These are phyloP conservation scores for Labroides dimidiatus DNA, from an alignment of 2,797 vertebrate species.

Conservation along the genomic window DNA sequence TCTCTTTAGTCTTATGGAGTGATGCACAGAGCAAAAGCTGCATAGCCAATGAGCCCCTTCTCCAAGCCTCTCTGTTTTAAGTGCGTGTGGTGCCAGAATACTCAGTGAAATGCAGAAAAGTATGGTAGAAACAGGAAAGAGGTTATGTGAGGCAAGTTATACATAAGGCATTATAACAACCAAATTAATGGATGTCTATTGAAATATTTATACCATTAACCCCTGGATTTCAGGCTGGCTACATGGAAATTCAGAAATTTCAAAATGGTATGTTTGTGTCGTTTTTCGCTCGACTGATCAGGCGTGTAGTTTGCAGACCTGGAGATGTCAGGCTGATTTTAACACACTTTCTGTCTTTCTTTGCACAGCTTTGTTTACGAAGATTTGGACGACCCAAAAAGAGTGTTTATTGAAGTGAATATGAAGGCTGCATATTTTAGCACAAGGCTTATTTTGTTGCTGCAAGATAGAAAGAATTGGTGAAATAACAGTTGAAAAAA, in stretches of 20 bases:
- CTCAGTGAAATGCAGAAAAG: constrained; percentile 66
- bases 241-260: constrained; percentile 69
- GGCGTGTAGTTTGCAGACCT: constrained; percentile 36
- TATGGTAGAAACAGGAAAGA: constrained; percentile 51
- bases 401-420: background rate
- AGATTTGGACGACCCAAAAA: background rate
- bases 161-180: constrained; percentile 83
- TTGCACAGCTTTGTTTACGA: constrained; percentile 9
- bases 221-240: constrained; percentile 62
- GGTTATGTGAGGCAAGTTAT: constrained; percentile 74
- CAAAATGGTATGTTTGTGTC: constrained; percentile 70
- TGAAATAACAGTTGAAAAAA: too few relatives aligned
- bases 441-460: background rate
- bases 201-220: constrained; percentile 81
- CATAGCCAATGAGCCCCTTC: constrained; percentile 60
- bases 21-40: constrained; percentile 66
- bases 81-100: constrained; percentile 74
- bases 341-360: constrained; percentile 25
- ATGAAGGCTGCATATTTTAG: background rate
- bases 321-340: constrained; percentile 31
- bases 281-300: constrained; percentile 56
- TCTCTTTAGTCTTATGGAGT: constrained; percentile 55
- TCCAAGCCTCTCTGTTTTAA: constrained; percentile 54
- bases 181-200: constrained; percentile 84
- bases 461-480: background rate